Base-by-base conservation (phyloP, 1,140 invertebrate genomes). In the Papilio dardanus region DNA sequence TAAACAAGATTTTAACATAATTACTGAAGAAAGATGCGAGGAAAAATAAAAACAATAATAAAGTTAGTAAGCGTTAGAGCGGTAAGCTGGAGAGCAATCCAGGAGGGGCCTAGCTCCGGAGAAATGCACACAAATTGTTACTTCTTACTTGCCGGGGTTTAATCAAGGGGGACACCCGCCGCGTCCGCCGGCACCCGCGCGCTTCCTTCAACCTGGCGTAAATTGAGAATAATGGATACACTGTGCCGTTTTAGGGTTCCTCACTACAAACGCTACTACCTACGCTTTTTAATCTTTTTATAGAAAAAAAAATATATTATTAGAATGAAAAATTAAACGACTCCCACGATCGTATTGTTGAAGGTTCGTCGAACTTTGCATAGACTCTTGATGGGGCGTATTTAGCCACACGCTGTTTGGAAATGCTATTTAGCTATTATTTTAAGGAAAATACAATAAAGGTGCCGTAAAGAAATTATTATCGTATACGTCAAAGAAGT, bases 161-260 rank as follows among this genome's bases (percentile, higher is more conserved):
- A 93, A 93, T 93, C 91, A 91, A 91, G 86, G 89, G 88, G 87
- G 88, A 92, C 90, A 91, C 90, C 91, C 91, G 90, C 88, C 83
- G 91, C 73, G 91, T 79, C 84, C 78, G 85, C 83, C 82, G 81
- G 75, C 82, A 66, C 74, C 76, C 76, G 74, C 76, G 74, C 83
- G 85, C 83, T 88, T 88, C 84, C 89, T 84, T 86, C 79, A 87
- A 87, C 88, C 86, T 85, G 82, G 83, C 79, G 84, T 86, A 93
- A 93, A 93, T 93, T 93, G 88, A 92, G 88, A 93, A 90, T 93
- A 93, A 93, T 92, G 88, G 89, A 86, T 81, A 76, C 77, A 77
- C 81, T 81, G 81, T 82, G 78, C 82, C 81, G 74, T 87, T 90
- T 89, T 87, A 90, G 86, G 86, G 82, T 86, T 89, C 83, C 78